Evolutionary conservation across 2,888 invertebrate genomes (phyloP), one percentile per base, ranked within the genome.

Genomic region (Apotomis turbidana): DNA sequence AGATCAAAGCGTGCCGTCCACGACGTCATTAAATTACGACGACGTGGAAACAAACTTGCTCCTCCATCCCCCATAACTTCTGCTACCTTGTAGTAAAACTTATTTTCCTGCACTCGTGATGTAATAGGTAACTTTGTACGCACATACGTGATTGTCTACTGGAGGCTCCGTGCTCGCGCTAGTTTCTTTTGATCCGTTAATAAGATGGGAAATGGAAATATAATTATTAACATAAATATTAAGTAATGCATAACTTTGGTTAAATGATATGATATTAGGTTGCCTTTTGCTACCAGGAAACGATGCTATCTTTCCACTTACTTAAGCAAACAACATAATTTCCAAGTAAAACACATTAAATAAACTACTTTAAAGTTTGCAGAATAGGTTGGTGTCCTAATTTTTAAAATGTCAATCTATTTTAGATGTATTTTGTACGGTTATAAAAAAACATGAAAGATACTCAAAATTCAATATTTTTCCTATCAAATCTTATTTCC

Each of bases 11-110:
- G 81, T 84, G 80, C 85, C 83, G 83, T 86, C 84, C 83, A 84
- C 85, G 89, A 87, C 88, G 86, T 89, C 88, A 88, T 89, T 89
- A 89, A 87, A 88, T 85, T 86, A 87, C 84, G 85, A 80, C 85
- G 81, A 83, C 80, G 76, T 81, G 79, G 83, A 79, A 80, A 83
- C 82, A 78, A 76, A 77, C 79, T 80, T 73, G 66, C 74, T 60
- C 75, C 64, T 77, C 57, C 81, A 55, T 51, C 62, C 58, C 51
- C 55, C 36, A 10, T 13, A 59, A 64, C 78, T 72, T 75, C 79
- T 79, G 71, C 27, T 3, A 38, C 9, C 51, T 46, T 5, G 15
- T 0, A 0, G 13, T 77, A 62, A 73, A 71, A 61, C 15, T 63
- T 63, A 78, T 74, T 78, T 79, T 83, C 62, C 72, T 63, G 60